Evolutionary conservation across 2,113 vertebrate genomes (phyloP).

Genomic region (Eretmochelys imbricata): DNA sequence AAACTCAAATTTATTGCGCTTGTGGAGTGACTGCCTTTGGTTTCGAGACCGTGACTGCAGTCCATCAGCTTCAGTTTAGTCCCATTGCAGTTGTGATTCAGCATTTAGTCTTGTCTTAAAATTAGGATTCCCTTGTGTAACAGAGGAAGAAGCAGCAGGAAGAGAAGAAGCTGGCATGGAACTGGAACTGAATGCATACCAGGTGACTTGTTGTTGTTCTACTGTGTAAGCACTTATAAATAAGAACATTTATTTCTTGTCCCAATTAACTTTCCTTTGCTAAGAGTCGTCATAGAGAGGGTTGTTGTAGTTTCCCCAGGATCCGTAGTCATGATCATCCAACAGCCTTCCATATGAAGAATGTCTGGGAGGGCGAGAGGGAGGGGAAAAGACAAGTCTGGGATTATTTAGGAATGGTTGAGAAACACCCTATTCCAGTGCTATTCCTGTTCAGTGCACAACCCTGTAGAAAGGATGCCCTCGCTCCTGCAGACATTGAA

Average conservation of each 20-base stretch:
- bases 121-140: not conserved
- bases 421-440: not conserved
- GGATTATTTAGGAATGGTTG: not conserved
- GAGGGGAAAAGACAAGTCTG: not conserved
- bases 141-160: conserved; percentile 33
- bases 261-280: not conserved
- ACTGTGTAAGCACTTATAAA: conserved; percentile 77
- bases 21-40: accelerated
- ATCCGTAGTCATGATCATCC: conserved; percentile 81
- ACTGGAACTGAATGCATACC: conserved; percentile 29
- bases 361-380: conserved; percentile 75
- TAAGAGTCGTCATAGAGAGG: conserved; percentile 89
- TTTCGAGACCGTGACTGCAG: not conserved
- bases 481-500: not conserved
- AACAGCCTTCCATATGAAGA: conserved; percentile 85
- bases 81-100: not conserved
- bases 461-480: not conserved
- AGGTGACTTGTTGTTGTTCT: conserved; percentile 57
- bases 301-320: conserved; percentile 90
- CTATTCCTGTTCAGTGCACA: not conserved
- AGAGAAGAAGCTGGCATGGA: conserved; percentile 30
- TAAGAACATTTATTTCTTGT: conserved; percentile 42
- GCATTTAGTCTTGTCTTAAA: not conserved
- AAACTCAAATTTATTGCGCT: conserved; percentile 49
- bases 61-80: not conserved